Evolutionary conservation across 2,888 invertebrate genomes (phyloP), one percentile per base, ranked within the genome.

Genomic region (Ophion ellenae): DNA sequence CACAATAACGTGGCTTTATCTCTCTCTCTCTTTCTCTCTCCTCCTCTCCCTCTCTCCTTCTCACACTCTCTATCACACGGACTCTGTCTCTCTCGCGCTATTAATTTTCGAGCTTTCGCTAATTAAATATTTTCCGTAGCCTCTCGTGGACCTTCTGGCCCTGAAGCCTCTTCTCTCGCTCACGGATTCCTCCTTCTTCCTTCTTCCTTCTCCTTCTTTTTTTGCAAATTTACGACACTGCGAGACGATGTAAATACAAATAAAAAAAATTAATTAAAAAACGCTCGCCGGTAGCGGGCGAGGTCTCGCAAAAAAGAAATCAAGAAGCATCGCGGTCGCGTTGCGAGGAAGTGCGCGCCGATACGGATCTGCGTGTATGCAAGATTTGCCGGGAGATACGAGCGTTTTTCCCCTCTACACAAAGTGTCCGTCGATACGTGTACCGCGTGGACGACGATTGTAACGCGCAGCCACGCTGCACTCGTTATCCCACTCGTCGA

Each of bases 41-140:
- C 47, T 70, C 14, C 73, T 59, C 76, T 20, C 57, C 57, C 77
- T 70, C 61, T 69, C 74, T 67, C 67, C 24, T 20, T 14, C 3
- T 10, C 47, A 10, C 11, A 47, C 14, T 47, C 47, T 47, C 11
- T 10, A 47, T 47, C 47, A 10, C 11, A 14, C 47, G 32, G 45
- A 24, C 93, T 53, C 91, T 32, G 90, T 90, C 88, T 89, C 88
- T 91, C 93, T 92, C 66, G 17, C 88, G 91, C 93, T 92, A 94
- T 94, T 93, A 93, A 93, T 94, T 93, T 91, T 92, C 92, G 89
- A 88, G 91, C 90, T 91, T 91, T 90, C 91, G 92, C 94, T 93
- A 93, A 94, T 93, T 93, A 93, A 93, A 93, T 93, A 93, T 93
- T 93, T 93, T 90, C 89, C 88, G 73, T 79, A 78, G 69, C 67